These are phyloP conservation scores for Smittia sp. DNA, from an alignment of 2,888 invertebrate genomes.

Conservation along the genomic window DNA sequence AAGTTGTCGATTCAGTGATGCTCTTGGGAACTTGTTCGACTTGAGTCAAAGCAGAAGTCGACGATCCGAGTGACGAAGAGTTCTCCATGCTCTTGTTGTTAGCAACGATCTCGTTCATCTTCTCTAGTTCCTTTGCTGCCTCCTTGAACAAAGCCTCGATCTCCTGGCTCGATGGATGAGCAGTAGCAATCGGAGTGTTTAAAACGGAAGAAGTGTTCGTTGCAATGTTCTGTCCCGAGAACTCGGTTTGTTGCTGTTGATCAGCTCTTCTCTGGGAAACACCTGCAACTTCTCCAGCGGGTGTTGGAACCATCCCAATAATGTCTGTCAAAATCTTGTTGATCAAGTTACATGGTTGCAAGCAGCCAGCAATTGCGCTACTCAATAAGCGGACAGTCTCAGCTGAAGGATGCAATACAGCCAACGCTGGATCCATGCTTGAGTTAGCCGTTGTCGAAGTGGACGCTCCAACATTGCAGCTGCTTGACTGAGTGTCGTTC, in stretches of 20 bases:
- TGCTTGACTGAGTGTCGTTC: background rate
- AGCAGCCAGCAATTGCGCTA: constrained; percentile 27
- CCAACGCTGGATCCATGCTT: background rate
- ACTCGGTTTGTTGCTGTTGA: constrained; percentile 11
- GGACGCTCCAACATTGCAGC: background rate
- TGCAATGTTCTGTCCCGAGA: background rate
- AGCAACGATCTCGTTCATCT: constrained; percentile 36
- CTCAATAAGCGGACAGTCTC: constrained; percentile 23
- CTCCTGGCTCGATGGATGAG: constrained; percentile 2
- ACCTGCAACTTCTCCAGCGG: background rate
- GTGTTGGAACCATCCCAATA: constrained; percentile 26
- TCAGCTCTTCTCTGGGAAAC: background rate
- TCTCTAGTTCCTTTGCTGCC: constrained; percentile 39
- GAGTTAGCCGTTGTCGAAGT: background rate
- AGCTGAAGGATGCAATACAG: constrained; percentile 16
- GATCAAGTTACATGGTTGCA: constrained; percentile 36
- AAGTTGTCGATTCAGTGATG: constrained; percentile 26
- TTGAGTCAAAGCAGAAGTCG: constrained; percentile 17
- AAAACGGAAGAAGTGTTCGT: constrained; percentile 35
- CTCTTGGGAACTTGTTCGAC: background rate
- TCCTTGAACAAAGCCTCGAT: constrained; percentile 36
- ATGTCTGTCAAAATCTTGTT: constrained; percentile 35
- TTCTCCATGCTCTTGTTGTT: background rate
- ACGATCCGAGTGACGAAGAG: background rate
- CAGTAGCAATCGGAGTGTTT: background rate